Evolutionary conservation across 37 sponge, comb jelly and placozoan genomes (phyloP), one percentile per base, ranked within the genome.

Genomic region (Ephydatia muelleri): DNA sequence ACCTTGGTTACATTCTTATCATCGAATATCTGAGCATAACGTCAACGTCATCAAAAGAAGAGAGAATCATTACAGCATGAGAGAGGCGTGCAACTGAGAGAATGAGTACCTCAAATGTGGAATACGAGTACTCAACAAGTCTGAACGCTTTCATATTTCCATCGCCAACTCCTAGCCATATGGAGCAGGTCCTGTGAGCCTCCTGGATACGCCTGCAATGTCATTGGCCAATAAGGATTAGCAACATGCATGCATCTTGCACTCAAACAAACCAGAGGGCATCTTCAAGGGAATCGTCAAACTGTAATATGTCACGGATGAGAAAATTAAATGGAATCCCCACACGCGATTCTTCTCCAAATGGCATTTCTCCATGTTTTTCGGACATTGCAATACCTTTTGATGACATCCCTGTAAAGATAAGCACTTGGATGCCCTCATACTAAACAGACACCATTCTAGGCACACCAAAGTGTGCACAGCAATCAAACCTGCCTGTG

Each of bases 91-190:
- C 22, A 22, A 25, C 8, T 72, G 14, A 76, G 16, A 65, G 12
- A 31, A 5, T 48, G 13, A 37, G 3, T 38, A 91, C 87, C 28
- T 91, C 77, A 37, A 83, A 82, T 34, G 91, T 91, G 33, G 91
- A 91, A 22, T 86, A 49, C 26, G 91, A 91, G 77, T 91, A 91
- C 69, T 86, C 82, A 38, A 86, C 38, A 2, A 91, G 47, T 68
- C 86, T 66, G 70, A 91, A 91, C 19, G 74, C 49, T 38, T 82
- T 49, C 64, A 78, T 32, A 11, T 86, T 82, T 31, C 83, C 65
- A 43, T 86, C 91, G 31, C 91, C 91, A 1, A 91, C 91, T 67
- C 91, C 91, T 48, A 91, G 83, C 91, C 91, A 91, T 32, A 91
- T 91, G 33, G 91, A 91, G 67, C 91, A 91, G n/a, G 91, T 91